Conservation (phyloP, 2,113 vertebrate genomes). For the Hypanus sabinus region DNA sequence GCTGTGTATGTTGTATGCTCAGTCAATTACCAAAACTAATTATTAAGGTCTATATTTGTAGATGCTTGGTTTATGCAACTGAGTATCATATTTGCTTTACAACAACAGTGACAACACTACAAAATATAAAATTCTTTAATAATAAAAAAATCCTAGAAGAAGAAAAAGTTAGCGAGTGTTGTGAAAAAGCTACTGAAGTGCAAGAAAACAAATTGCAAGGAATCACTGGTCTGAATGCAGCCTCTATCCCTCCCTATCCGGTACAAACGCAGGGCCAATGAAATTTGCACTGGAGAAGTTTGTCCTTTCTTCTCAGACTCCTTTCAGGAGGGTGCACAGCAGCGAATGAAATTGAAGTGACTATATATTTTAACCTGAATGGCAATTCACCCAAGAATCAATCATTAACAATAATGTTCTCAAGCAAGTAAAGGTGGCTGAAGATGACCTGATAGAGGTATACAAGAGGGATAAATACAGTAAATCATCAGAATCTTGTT, state of each 20-base stretch:
- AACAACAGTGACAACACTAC: too few species aligned
- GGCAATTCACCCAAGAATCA: background rate
- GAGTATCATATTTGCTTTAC: too few species aligned
- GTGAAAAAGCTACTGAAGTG: background rate
- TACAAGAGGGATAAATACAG: too few species aligned
- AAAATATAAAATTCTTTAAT: background rate
- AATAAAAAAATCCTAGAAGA: background rate
- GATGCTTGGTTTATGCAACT: too few species aligned
- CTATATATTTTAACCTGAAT: background rate
- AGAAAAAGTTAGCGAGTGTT: background rate
- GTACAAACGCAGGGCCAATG: background rate
- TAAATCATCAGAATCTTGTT: too few species aligned
- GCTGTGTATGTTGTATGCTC: too few species aligned
- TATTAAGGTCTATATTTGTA: too few species aligned
- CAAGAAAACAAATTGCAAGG: background rate
- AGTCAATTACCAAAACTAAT: too few species aligned
- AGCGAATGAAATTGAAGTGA: background rate
- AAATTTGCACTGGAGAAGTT: background rate
- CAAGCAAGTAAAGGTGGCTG: background rate
- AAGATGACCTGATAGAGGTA: too few species aligned
- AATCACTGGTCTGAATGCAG: background rate
- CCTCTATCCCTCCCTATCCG: background rate
- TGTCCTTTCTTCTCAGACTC: background rate
- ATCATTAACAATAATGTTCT: background rate
- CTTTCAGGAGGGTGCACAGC: background rate